Evolutionary conservation across 2,113 vertebrate species (phyloP).

Genomic region (Xiphophorus maculatus): DNA sequence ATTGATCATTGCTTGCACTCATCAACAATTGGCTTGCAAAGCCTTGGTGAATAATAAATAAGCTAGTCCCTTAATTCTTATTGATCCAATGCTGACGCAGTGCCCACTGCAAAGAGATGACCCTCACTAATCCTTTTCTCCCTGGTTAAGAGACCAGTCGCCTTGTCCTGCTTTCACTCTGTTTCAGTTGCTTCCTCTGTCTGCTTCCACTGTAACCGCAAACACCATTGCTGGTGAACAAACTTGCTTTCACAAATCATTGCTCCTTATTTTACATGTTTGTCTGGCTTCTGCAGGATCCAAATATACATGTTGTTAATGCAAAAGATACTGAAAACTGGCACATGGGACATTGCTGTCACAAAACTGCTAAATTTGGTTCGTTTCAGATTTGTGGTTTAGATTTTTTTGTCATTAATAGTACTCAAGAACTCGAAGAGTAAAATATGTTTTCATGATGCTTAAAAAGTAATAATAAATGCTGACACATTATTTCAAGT

Average conservation of each 20-base stretch:
- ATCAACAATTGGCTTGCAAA: background rate
- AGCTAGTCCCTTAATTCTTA: slow-evolving; percentile 1
- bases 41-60: slow-evolving; percentile 1
- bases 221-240: background rate
- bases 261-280: background rate
- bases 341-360: background rate
- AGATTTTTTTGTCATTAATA: background rate
- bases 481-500: background rate
- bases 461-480: background rate
- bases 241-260: background rate
- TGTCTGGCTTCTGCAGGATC: slow-evolving; percentile 14
- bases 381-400: background rate
- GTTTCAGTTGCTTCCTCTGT: background rate
- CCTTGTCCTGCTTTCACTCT: slow-evolving; percentile 8
- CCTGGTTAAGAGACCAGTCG: background rate
- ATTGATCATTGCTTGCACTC: slow-evolving; percentile 1
- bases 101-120: slow-evolving; percentile 5
- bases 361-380: background rate
- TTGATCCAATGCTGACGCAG: background rate
- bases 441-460: background rate
- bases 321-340: background rate
- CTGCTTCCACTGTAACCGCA: background rate
- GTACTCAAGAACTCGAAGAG: background rate
- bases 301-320: slow-evolving; percentile 1
- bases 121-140: background rate